Evolutionary conservation across 37 sponge, comb jelly and placozoan species (phyloP).

Genomic region (Beroe ovata): DNA sequence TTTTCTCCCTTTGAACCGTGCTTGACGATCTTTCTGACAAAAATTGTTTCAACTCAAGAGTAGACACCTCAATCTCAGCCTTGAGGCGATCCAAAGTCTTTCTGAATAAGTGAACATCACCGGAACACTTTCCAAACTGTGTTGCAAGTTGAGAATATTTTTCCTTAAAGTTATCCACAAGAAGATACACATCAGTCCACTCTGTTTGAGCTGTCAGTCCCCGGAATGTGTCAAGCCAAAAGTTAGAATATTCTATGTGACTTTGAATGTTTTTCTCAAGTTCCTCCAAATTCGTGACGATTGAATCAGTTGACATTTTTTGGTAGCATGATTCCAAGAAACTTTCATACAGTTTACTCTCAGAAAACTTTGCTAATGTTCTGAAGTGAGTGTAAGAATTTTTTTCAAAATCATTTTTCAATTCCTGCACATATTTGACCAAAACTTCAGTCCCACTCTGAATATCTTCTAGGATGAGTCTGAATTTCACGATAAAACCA

Average conservation of each 20-base stretch:
- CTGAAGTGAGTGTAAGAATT: not conserved
- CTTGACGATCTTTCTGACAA: not conserved
- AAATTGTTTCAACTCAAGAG: not conserved
- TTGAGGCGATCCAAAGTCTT: not conserved
- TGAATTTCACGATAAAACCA: conserved; percentile 20
- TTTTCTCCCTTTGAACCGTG: not conserved
- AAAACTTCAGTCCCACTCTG: not conserved
- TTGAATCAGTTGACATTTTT: not conserved
- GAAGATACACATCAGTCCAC: conserved; percentile 63
- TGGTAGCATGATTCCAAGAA: not conserved
- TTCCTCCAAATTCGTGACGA: not conserved
- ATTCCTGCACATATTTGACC: not conserved
- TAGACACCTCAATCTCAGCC: not conserved
- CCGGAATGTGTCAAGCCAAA: conserved; percentile 44
- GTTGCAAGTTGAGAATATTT: not conserved
- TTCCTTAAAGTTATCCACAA: conserved; percentile 58
- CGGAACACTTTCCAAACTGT: conserved; percentile 2
- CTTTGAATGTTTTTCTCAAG: conserved; percentile 1
- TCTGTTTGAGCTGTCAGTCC: conserved; percentile 33
- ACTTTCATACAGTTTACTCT: not conserved
- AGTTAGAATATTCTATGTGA: not conserved
- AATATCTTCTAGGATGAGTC: not conserved
- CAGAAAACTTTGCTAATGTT: not conserved
- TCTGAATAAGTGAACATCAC: not conserved
- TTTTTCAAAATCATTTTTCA: not conserved